phyloP scores from a whole-genome alignment of 2,113 vertebrate genomes.

The Butorides virescens region DNA sequence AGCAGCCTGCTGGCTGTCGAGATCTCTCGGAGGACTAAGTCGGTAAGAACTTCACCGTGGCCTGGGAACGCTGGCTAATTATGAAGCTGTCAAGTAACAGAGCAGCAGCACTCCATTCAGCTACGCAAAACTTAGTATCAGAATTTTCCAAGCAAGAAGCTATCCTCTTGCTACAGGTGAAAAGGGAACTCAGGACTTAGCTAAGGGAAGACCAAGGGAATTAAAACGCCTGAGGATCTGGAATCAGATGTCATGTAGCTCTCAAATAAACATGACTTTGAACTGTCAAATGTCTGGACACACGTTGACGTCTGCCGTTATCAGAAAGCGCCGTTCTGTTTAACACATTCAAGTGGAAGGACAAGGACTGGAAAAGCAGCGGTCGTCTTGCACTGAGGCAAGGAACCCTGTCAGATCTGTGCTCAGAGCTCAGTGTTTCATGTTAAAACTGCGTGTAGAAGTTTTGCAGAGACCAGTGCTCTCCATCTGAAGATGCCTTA shows the following conservation, averaged over 20 bases:
- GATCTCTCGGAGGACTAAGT: background rate
- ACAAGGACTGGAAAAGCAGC: background rate
- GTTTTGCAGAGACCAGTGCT: background rate
- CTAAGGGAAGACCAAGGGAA: background rate
- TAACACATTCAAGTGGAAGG: background rate
- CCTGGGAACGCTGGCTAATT: background rate
- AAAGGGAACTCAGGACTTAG: background rate
- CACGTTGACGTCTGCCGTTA: rapidly evolving
- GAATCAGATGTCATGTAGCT: background rate
- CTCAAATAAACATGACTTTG: background rate
- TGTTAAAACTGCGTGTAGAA: background rate
- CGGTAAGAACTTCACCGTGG: background rate
- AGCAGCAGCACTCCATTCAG: background rate
- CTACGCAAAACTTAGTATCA: background rate
- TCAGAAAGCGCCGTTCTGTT: background rate
- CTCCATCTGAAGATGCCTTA: background rate
- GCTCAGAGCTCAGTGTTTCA: background rate
- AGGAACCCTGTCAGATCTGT: background rate
- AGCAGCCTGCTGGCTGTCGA: background rate
- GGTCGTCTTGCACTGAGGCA: background rate
- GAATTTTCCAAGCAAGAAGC: background rate
- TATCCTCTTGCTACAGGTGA: background rate
- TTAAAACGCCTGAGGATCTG: background rate
- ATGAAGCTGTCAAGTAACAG: background rate
- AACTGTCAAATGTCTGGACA: background rate